Percentiles rank a stretch among this genome's conserved stretches.
Conservation (phyloP, 2,888 invertebrate species). For the Phymatocera aterrima region DNA sequence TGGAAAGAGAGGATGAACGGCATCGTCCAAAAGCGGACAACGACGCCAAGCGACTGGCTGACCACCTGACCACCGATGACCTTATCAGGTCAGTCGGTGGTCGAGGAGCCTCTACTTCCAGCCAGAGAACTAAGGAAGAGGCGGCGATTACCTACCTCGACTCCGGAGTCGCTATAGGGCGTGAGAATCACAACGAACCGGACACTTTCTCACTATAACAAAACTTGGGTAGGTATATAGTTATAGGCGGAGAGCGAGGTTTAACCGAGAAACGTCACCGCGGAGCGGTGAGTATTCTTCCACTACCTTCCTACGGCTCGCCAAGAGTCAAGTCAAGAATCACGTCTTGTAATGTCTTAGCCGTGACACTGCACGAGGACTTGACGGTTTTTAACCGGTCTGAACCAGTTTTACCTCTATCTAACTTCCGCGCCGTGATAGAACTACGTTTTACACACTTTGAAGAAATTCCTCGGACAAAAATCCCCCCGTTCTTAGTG, state of each 20-base stretch:
- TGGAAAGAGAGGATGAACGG: background rate
- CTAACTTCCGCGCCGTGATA: background rate
- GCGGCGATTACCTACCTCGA: conserved; percentile 39
- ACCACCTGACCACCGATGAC: conserved; percentile 44
- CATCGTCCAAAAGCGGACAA: conserved; percentile 36
- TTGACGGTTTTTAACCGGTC: background rate
- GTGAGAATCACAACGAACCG: conserved; percentile 66
- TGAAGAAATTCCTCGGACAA: background rate
- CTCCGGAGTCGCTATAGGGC: conserved; percentile 56
- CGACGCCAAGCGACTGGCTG: conserved; percentile 25
- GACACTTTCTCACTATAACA: conserved; percentile 68
- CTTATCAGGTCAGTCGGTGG: conserved; percentile 36
- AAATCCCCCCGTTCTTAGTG: background rate
- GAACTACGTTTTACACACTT: background rate
- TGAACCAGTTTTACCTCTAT: background rate
- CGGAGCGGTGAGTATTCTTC: no score
- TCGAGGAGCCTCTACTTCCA: conserved; percentile 20
- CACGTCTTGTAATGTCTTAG: conserved; percentile 24
- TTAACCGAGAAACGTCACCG: conserved; percentile 18
- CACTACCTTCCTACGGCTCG: background rate
- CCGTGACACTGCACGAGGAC: background rate
- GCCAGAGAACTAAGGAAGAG: conserved; percentile 28
- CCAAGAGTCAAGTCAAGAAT: background rate
- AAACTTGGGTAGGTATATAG: background rate
- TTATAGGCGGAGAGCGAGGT: no score